Percentiles rank a stretch among this genome's conserved stretches.
Conservation (phyloP, 1,140 invertebrate species). For the Apis florea region DNA sequence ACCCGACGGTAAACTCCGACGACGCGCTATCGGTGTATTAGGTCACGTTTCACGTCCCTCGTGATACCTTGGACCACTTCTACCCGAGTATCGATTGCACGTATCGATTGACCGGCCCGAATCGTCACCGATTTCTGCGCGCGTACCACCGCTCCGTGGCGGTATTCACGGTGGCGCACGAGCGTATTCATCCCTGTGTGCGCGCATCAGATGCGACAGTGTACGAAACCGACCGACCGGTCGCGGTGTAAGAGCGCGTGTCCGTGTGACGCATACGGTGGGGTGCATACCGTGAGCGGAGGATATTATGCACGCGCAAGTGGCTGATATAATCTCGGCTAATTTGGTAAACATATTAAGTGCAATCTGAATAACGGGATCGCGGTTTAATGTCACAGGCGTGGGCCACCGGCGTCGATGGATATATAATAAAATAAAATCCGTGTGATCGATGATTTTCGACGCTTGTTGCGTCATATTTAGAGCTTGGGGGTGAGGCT, state of each 20-base stretch:
- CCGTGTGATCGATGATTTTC: conserved; percentile 1
- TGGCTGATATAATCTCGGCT: conserved; percentile 69
- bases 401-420: conserved; percentile 44
- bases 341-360: conserved; percentile 75
- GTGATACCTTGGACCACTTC: conserved; percentile 42
- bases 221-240: conserved; percentile 17
- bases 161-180: background rate
- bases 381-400: conserved; percentile 64
- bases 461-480: background rate
- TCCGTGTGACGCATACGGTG: conserved; percentile 26
- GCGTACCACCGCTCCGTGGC: background rate
- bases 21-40: conserved; percentile 29
- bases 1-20: conserved; percentile 46
- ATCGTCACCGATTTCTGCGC: conserved; percentile 52
- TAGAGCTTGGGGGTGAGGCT: too few species aligned
- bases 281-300: conserved; percentile 38
- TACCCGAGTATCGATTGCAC: conserved; percentile 32
- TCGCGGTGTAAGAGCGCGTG: background rate
- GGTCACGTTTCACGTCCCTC: conserved; percentile 45
- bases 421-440: conserved; percentile 55
- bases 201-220: background rate
- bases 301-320: conserved; percentile 66
- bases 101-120: conserved; percentile 21
- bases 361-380: conserved; percentile 72
- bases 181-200: conserved; percentile 1